Conservation (phyloP, 2,113 vertebrate species). For the Austrofundulus limnaeus region DNA sequence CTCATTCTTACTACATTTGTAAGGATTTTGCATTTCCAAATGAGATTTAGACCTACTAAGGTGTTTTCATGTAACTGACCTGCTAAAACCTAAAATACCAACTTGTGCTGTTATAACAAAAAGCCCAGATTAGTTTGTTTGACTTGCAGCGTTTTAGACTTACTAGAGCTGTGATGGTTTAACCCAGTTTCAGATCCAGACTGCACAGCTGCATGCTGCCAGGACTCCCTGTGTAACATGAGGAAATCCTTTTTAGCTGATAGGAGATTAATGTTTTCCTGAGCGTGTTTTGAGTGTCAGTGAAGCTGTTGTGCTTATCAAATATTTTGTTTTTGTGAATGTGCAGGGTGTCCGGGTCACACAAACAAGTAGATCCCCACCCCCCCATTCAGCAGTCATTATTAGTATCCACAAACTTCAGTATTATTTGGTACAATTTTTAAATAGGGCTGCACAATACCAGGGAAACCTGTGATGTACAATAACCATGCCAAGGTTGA, state of each 20-base stretch:
- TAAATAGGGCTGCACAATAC: too few relatives aligned
- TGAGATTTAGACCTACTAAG: background rate
- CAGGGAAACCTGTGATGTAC: too few relatives aligned
- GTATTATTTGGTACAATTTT: background rate
- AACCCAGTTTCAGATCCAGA: constrained; percentile 29
- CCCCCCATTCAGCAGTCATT: background rate
- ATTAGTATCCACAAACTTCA: background rate
- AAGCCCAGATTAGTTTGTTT: constrained; percentile 26
- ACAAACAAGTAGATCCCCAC: too few relatives aligned
- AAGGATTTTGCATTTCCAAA: background rate
- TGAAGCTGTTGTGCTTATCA: background rate
- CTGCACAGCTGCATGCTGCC: constrained; percentile 15
- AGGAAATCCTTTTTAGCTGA: background rate
- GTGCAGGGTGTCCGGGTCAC: background rate
- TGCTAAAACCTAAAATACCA: constrained; percentile 14
- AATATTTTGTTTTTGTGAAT: background rate
- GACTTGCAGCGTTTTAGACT: background rate
- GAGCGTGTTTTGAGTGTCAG: background rate
- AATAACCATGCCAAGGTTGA: too few relatives aligned
- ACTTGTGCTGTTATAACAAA: background rate
- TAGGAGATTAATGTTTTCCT: background rate
- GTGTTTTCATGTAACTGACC: constrained; percentile 6
- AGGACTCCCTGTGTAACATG: constrained; percentile 4
- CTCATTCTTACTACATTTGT: background rate
- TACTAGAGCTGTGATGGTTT: constrained; percentile 7